Base-by-base conservation (phyloP, 2,888 invertebrate species). In the Epirrita christyi region DNA sequence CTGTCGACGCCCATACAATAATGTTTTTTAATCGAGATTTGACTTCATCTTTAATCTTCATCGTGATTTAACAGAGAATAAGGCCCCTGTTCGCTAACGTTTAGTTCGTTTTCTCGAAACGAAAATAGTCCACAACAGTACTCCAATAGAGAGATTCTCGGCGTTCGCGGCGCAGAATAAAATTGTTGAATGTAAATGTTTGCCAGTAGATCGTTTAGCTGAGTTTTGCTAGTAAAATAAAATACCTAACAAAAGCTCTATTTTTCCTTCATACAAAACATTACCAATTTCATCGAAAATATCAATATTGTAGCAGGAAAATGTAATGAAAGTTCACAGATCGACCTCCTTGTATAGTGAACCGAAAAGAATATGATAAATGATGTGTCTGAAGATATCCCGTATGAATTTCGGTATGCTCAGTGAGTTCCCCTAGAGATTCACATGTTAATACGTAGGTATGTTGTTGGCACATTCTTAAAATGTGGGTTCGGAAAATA, bases 301-400 rank as follows among this genome's bases (percentile, higher is more conserved):
- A 47, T 42, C 43, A 55, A 48, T 43, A 48, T 48, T 49, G 48
- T 28, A 44, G 13, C 48, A 55, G 48, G 55, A 40, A 49, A 44
- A 55, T 10, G 28, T 55, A 50, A 50, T 50, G 14, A 56, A 56
- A 56, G 55, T 56, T 56, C 50, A 50, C 38, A 50, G 40, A 55
- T 59, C 59, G 55, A 51, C 55, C 55, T 50, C 29, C 54, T 42
- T 59, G 55, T 50, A 59, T 59, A 55, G 47, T 59, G 55, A 59
- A 51, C 47, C 51, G 51, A 51, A 59, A 59, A 55, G 50, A 59
- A 63, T 52, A 60, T 66, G 55, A 63, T 63, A 54, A 63, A 63
- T 59, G 59, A 57, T 50, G 61, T 59, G 63, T 58, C 55, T 59
- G 53, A 59, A 59, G 55, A 63, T 59, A 59, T 59, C 43, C 55